A percentile compares a stretch with the other conserved stretches of the same genome.
Evolutionary conservation across 2,888 invertebrate genomes (phyloP).

Genomic region (Cephus pulcher): DNA sequence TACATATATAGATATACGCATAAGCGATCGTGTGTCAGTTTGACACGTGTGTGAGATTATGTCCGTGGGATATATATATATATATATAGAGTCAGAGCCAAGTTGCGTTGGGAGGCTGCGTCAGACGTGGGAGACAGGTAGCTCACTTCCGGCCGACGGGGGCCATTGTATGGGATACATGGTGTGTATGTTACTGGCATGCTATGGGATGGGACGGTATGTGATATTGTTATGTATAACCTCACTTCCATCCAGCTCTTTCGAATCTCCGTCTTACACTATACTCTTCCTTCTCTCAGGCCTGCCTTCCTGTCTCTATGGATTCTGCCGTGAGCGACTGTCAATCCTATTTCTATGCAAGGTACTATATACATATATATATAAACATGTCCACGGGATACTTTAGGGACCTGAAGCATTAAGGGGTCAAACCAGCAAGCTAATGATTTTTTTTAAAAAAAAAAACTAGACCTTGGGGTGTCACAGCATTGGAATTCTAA

Average conservation of each 20-base stretch:
- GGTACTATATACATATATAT: too few relatives aligned
- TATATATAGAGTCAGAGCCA: background rate
- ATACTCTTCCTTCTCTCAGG: too few relatives aligned
- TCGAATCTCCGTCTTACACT: background rate
- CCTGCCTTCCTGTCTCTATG: too few relatives aligned
- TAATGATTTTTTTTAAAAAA: too few relatives aligned
- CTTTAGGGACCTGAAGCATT: too few relatives aligned
- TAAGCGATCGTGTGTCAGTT: background rate
- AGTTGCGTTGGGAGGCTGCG: conserved; percentile 35
- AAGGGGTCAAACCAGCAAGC: too few relatives aligned
- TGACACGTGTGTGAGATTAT: conserved; percentile 10
- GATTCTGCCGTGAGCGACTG: too few relatives aligned
- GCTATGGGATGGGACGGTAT: conserved; percentile 21
- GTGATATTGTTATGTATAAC: conserved; percentile 33
- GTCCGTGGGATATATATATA: conserved; percentile 10
- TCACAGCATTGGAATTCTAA: too few relatives aligned
- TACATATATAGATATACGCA: too few relatives aligned
- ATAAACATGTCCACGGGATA: too few relatives aligned
- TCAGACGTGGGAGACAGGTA: conserved; percentile 63
- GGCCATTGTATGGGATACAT: conserved; percentile 40
- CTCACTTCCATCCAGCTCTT: conserved; percentile 5
- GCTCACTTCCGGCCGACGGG: conserved; percentile 58
- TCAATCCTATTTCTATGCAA: too few relatives aligned
- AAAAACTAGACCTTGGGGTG: too few relatives aligned
- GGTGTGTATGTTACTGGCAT: conserved; percentile 7